A percentile compares a stretch with the other conserved stretches of the same genome.
These are phyloP conservation scores for Kryptolebias marmoratus DNA, from an alignment of 2,113 vertebrate species.

Conservation along the genomic window DNA sequence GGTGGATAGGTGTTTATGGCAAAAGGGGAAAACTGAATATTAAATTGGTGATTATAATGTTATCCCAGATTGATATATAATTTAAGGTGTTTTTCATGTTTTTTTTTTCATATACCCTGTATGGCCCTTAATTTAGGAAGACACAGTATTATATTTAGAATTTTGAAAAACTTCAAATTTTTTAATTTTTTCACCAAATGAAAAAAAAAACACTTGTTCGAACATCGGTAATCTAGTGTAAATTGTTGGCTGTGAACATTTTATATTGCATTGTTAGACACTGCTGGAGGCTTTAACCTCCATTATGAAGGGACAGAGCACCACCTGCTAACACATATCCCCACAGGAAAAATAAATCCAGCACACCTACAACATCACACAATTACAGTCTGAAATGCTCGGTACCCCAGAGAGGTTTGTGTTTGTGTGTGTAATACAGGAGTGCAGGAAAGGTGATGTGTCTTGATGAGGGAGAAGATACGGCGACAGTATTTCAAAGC, in stretches of 20 bases:
- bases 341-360: slow-evolving; percentile 62
- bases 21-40: too few relatives aligned
- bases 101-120: neutral
- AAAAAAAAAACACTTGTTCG: neutral
- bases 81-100: neutral
- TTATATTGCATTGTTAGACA: slow-evolving; percentile 38
- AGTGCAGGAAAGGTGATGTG: slow-evolving; percentile 30
- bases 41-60: neutral
- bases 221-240: slow-evolving; percentile 29
- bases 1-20: neutral
- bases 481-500: slow-evolving; percentile 1
- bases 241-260: slow-evolving; percentile 30
- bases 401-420: slow-evolving; percentile 39
- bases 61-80: neutral
- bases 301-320: slow-evolving; percentile 65
- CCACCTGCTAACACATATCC: slow-evolving; percentile 66
- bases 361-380: slow-evolving; percentile 45
- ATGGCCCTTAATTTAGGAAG: neutral
- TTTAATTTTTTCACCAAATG: neutral
- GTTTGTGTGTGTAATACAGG: slow-evolving; percentile 18
- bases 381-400: slow-evolving; percentile 42
- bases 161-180: neutral
- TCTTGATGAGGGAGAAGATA: slow-evolving; percentile 46
- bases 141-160: neutral
- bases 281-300: slow-evolving; percentile 57